Percentiles rank a stretch among this genome's conserved stretches.
phyloP scores from a whole-genome alignment of 2,797 vertebrate species.

The Echeneis naucrates region DNA sequence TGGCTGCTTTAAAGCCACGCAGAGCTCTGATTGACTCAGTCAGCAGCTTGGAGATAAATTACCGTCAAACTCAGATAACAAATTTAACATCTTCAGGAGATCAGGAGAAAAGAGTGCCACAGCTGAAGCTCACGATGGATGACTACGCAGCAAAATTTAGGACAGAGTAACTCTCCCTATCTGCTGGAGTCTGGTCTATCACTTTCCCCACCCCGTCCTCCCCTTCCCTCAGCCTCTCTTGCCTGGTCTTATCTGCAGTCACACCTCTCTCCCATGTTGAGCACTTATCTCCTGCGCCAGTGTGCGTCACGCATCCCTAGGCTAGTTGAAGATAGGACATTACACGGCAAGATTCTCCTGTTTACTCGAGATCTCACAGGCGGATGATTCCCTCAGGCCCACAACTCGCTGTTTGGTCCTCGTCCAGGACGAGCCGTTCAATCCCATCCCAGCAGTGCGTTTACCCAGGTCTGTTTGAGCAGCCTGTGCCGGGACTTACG shows the following conservation, averaged over 20 bases:
- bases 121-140: slow-evolving; percentile 11
- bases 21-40: slow-evolving; percentile 15
- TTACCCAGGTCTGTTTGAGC: slow-evolving; percentile 67
- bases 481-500: slow-evolving; percentile 40
- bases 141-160: slow-evolving; percentile 24
- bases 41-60: slow-evolving; percentile 39
- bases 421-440: slow-evolving; percentile 45
- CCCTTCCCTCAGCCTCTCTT: slow-evolving; percentile 32
- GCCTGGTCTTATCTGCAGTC: slow-evolving; percentile 68
- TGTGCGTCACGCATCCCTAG: slow-evolving; percentile 67
- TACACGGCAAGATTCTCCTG: slow-evolving; percentile 59
- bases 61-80: slow-evolving; percentile 46
- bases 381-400: slow-evolving; percentile 55
- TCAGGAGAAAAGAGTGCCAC: slow-evolving; percentile 19
- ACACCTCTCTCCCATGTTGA: slow-evolving; percentile 64
- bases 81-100: slow-evolving; percentile 36
- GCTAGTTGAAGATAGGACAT: slow-evolving; percentile 68
- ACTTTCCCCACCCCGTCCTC: background rate
- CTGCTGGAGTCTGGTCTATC: slow-evolving; percentile 40
- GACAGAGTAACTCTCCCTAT: slow-evolving; percentile 36
- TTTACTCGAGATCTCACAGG: slow-evolving; percentile 66
- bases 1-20: slow-evolving; percentile 27
- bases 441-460: slow-evolving; percentile 57
- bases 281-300: slow-evolving; percentile 71
- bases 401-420: slow-evolving; percentile 61